Percentiles rank a stretch among this genome's conserved stretches.
Evolutionary conservation across 2,113 vertebrate genomes (phyloP).

Genomic region (Neopipo cinnamomea): DNA sequence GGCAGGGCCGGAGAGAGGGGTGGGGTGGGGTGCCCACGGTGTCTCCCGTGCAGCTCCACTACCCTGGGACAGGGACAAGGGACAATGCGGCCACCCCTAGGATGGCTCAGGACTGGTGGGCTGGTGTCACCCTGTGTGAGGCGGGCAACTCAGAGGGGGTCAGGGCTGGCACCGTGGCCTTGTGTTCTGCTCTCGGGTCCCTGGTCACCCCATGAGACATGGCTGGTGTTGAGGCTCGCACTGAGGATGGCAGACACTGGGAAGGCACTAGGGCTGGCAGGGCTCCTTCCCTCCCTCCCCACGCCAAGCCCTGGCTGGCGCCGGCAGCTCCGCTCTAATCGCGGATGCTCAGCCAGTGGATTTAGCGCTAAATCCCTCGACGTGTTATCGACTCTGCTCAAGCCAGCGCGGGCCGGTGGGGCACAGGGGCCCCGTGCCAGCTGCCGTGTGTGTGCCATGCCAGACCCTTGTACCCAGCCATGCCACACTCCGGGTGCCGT

Average conservation of each 20-base stretch:
- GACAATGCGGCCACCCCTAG: too few species aligned
- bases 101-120: neutral
- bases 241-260: neutral
- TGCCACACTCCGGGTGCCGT: neutral
- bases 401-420: neutral
- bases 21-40: accelerated
- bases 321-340: neutral
- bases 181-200: accelerated
- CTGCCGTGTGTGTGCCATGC: neutral
- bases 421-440: neutral
- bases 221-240: neutral
- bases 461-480: neutral
- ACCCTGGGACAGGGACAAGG: neutral
- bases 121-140: too few species aligned
- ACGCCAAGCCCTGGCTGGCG: neutral
- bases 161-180: accelerated
- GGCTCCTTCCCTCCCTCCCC: neutral
- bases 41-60: neutral
- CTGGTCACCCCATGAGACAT: accelerated
- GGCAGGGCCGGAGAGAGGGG: accelerated
- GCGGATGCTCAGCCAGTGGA: neutral
- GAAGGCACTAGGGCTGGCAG: neutral
- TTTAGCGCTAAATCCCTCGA: conserved; percentile 33
- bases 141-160: neutral
- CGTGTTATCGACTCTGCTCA: neutral